Base-by-base conservation (phyloP, 92 coral and sea anemone species). In the Zoanthus sociatus region DNA sequence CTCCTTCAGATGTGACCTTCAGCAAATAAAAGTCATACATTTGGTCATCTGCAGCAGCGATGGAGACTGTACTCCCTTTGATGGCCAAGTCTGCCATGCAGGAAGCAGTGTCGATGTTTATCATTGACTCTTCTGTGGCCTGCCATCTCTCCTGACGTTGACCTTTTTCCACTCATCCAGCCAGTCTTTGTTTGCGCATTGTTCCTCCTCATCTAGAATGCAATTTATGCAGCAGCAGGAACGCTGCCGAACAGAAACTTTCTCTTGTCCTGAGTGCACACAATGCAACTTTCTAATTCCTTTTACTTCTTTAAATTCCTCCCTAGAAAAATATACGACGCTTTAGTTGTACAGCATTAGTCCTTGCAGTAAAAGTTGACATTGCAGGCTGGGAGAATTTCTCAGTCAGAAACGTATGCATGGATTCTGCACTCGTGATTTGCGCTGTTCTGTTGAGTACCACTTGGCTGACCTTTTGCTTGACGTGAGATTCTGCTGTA, bases 91-190 rank as follows among this genome's bases (percentile, higher is more conserved):
- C 91, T 18, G 91, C 93, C 16, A 87, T 82, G 79, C 76, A 82
- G 48, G 90, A 72, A 15, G 88, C 83, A 30, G 90, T 81, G 44
- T 90, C 90, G 32, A 72, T 58, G 78, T 79, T 78, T 33, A 86
- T 50, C 15, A 53, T 64, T 7, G 82, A 42, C 67, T 53, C 76
- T 79, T 55, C 83, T 20, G 76, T 73, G 71, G 89, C 81, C 73
- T 90, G 87, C 84, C 87, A 30, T 90, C 92, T 78, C 87, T 86
- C 51, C 61, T 45, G 46, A 85, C 48, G 17, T 71, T 79, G 50
- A 90, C 90, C 77, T 85, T 87, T 71, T 90, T 77, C 92, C 87
- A 84, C 67, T 84, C 85, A 84, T 89, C 89, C 71, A 89, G 77
- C 88, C 88, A 84, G 58, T 42, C 86, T 88, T 89, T 83, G 92